These are phyloP conservation scores for Phaetusa simplex DNA, from an alignment of 2,113 vertebrate species.

Conservation along the genomic window DNA sequence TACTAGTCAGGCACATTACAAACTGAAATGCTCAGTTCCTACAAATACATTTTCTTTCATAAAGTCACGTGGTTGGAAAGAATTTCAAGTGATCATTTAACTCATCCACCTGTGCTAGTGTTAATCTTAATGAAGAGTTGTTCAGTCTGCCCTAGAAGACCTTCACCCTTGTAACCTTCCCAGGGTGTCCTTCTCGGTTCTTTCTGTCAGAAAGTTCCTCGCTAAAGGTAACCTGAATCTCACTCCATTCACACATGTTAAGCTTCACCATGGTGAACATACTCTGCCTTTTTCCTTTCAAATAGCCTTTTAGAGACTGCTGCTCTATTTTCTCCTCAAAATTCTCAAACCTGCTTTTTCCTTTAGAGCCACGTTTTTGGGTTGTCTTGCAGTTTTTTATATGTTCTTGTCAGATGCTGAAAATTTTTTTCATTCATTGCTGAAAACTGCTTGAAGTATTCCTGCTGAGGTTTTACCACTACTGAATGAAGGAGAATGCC, in stretches of 20 bases:
- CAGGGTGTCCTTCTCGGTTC: background rate
- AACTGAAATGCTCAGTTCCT: background rate
- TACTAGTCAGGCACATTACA: background rate
- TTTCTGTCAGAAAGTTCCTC: background rate
- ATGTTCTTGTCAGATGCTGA: background rate
- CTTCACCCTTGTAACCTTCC: background rate
- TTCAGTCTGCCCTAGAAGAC: background rate
- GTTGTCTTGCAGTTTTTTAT: background rate
- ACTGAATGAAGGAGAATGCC: background rate
- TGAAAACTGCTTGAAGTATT: background rate
- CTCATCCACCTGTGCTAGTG: background rate
- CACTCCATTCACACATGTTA: background rate
- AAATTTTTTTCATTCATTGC: background rate
- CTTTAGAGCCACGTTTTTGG: background rate
- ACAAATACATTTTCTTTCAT: background rate
- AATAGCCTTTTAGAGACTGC: background rate
- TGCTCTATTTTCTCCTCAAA: background rate
- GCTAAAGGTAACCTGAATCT: background rate
- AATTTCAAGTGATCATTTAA: background rate
- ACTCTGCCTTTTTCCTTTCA: background rate
- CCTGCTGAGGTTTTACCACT: background rate
- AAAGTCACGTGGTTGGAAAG: background rate
- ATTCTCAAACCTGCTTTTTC: background rate
- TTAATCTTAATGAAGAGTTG: background rate
- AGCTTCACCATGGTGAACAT: background rate